These are phyloP conservation scores for Orcinus orca DNA, from an alignment of 2,113 vertebrate genomes.

Conservation along the genomic window DNA sequence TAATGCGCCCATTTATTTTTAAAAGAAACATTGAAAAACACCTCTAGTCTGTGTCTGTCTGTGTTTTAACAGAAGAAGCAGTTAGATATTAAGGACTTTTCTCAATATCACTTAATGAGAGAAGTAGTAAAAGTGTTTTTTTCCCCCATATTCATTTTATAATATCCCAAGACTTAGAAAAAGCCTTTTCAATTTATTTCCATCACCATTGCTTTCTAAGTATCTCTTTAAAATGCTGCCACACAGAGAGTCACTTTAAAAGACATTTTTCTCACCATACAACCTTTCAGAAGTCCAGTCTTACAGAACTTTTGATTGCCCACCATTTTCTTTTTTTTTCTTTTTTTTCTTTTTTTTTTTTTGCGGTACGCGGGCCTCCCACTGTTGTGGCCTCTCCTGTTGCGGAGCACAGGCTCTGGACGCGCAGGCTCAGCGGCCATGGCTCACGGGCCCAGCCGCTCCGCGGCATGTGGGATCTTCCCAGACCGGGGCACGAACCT, in stretches of 20 bases:
- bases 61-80: not conserved
- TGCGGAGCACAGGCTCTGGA: no score
- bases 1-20: not conserved
- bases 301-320: slow-evolving; percentile 24
- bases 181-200: not conserved
- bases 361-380: no score
- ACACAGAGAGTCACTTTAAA: not conserved
- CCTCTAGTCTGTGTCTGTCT: not conserved
- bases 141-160: not conserved
- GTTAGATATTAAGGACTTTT: not conserved
- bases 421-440: no score
- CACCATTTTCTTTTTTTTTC: not conserved
- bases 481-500: no score
- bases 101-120: not conserved
- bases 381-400: no score
- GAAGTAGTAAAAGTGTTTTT: not conserved
- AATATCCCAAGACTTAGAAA: not conserved
- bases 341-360: no score
- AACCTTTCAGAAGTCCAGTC: not conserved
- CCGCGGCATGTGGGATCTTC: no score
- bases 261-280: not conserved
- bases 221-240: not conserved
- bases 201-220: not conserved
- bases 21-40: not conserved
- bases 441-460: no score